phyloP scores from a whole-genome alignment of 2,113 vertebrate genomes.

The Origma solitaria region DNA sequence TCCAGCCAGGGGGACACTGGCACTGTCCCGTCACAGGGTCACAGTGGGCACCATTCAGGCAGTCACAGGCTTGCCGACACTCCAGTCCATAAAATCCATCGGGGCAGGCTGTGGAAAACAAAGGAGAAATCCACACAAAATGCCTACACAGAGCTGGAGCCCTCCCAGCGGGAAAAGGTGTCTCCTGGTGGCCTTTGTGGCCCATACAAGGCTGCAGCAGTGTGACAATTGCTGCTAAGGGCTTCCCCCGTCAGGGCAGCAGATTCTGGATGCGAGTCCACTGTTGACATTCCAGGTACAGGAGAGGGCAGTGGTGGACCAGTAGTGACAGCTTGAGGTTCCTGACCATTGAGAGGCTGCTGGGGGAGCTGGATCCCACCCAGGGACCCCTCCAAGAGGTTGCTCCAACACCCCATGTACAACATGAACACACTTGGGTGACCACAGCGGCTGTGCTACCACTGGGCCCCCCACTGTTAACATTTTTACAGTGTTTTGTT shows the following conservation, averaged over 20 bases:
- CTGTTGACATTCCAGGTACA: neutral
- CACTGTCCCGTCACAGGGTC: conserved; percentile 76
- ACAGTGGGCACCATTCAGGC: conserved; percentile 78
- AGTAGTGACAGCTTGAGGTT: accelerated
- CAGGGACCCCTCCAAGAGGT: neutral
- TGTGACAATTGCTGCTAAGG: neutral
- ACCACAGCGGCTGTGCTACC: neutral
- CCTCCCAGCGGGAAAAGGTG: neutral
- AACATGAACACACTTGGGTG: accelerated
- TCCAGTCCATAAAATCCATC: conserved; percentile 88
- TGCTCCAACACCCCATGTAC: neutral
- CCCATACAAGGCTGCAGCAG: accelerated
- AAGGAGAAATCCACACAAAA: neutral
- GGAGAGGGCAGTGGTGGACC: neutral
- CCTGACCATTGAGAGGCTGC: neutral
- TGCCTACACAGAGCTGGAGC: neutral
- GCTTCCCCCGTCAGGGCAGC: neutral
- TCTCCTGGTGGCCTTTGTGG: neutral
- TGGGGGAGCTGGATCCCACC: neutral
- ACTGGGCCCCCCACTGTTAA: neutral
- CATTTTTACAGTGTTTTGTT: neutral
- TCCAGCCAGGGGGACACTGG: conserved; percentile 79
- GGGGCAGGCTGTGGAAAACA: conserved; percentile 80
- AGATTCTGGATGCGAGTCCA: accelerated
- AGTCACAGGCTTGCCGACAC: conserved; percentile 81